Conservation (phyloP, 2,113 vertebrate species). For the Capricornis sumatraensis region DNA sequence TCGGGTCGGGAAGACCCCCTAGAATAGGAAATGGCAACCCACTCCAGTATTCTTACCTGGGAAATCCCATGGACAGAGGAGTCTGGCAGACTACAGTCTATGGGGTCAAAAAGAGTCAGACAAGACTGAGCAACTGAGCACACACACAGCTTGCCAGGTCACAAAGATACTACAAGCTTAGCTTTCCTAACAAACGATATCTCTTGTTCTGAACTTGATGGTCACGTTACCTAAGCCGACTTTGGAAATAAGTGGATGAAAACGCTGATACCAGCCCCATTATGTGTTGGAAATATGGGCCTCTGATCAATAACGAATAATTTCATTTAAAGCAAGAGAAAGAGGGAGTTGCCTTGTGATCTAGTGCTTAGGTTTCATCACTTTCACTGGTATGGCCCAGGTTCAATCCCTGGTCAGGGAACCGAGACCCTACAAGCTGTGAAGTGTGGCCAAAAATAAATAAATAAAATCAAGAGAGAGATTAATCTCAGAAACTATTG, state of each 20-base stretch:
- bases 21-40: neutral
- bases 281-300: neutral
- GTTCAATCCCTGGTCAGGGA: neutral
- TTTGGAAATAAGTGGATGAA: neutral
- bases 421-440: neutral
- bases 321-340: slow-evolving; percentile 16
- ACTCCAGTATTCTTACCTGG: neutral
- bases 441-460: neutral
- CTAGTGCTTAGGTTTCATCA: neutral
- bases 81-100: neutral
- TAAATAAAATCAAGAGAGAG: neutral
- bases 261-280: neutral
- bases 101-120: neutral
- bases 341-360: neutral
- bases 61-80: neutral
- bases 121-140: neutral
- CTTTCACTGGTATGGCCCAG: neutral
- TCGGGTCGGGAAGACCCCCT: neutral
- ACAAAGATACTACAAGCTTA: neutral
- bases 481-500: neutral
- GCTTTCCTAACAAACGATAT: neutral
- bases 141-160: neutral
- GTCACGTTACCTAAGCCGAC: neutral
- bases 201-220: slow-evolving; percentile 11
- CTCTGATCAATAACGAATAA: neutral